Percentiles rank a stretch among this genome's conserved stretches.
Evolutionary conservation across 1,140 invertebrate genomes (phyloP).

Genomic region (Zaprionus capensis): DNA sequence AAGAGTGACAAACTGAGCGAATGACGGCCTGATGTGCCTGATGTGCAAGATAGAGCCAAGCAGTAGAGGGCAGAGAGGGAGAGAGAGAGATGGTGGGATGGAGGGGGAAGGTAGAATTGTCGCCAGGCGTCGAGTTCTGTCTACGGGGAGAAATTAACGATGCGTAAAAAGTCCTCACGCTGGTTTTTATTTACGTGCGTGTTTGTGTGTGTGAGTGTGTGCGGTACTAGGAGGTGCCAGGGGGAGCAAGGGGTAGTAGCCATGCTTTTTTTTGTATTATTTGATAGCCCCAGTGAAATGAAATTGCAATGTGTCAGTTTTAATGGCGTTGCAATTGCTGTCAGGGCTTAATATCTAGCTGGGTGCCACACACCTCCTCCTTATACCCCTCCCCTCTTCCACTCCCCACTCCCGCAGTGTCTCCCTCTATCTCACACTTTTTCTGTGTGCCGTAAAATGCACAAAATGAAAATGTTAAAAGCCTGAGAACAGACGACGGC

Average conservation of each 20-base stretch:
- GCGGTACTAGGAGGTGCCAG: not conserved
- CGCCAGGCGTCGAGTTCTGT: conserved; percentile 48
- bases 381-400: not conserved
- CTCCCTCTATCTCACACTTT: not conserved
- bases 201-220: conserved; percentile 29
- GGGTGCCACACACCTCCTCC: not conserved
- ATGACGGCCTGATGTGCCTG: conserved; percentile 13
- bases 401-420: too few relatives aligned
- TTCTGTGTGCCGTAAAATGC: conserved; percentile 40
- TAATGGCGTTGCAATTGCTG: conserved; percentile 78
- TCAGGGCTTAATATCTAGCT: conserved; percentile 62
- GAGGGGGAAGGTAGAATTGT: conserved; percentile 31
- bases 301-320: conserved; percentile 80
- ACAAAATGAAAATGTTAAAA: conserved; percentile 43
- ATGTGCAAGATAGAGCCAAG: conserved; percentile 11
- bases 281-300: conserved; percentile 59
- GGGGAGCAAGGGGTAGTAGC: not conserved
- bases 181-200: conserved; percentile 50
- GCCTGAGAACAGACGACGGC: conserved; percentile 1
- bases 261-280: conserved; percentile 41
- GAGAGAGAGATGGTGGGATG: conserved; percentile 15
- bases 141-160: conserved; percentile 77
- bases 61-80: conserved; percentile 1
- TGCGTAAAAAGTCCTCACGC: conserved; percentile 77
- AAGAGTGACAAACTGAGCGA: conserved; percentile 50